Base-by-base conservation (phyloP, 2,888 invertebrate genomes). In the Nymphalis polychloros region DNA sequence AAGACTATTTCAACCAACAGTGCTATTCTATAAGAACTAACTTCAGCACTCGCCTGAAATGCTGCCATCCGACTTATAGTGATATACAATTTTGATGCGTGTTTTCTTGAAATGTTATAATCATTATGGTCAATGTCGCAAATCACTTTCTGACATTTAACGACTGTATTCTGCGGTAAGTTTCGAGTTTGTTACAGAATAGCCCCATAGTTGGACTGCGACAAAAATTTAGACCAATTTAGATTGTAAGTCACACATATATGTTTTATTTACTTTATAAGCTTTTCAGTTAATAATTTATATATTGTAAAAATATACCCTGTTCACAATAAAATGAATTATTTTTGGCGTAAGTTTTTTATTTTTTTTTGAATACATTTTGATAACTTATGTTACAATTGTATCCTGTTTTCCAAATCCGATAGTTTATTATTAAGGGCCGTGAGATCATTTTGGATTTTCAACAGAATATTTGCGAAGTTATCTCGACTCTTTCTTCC, bases 361-460 rank as follows among this genome's bases (percentile, higher is more conserved):
- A 19, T 61, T 50, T n/a, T 8, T 46, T 63, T 41, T 47, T n/a
- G 1, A 27, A 1, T 7, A 41, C 13, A 23, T 49, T 8, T 5
- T n/a, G 3, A 23, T 31, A 63, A 46, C 23, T 72, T 59, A 76
- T 31, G 75, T 46, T 27, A 55, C 8, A 55, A 55, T n/a, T 74
- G 73, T 64, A 90, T 84, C 78, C 83, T 87, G 65, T 81, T 86
- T 76, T 91, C 90, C 72, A 92, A 79, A 72, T 81, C 79, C 0
- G 85, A 81, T 46, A 92, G 72, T 80, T 92, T 92, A 52, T 77
- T 84, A 71, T 81, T 88, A 31, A 92, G 73, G 2, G 79, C 82
- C 4, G 80, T 79, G 19, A 92, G 75, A 72, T 92, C 92, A 64
- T 77, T 86, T 79, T 92, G 92, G 72, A 92, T 90, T 77, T 90